Evolutionary conservation across 2,797 vertebrate species (phyloP).

Genomic region (Pangasius larnaudii): DNA sequence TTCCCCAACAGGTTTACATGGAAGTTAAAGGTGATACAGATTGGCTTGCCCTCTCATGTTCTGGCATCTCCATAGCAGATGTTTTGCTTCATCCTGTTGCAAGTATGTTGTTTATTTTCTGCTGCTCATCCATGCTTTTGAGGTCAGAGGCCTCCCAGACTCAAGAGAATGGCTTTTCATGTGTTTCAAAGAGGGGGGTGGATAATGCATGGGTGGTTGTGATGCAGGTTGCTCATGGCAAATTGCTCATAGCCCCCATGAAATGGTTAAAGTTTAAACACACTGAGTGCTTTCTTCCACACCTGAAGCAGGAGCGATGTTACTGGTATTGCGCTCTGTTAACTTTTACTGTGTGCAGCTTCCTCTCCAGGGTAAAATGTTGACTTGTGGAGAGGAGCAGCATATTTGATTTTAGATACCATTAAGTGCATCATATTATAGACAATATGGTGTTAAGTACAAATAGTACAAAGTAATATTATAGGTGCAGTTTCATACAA

Average conservation of each 20-base stretch:
- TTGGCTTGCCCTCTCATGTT: slow-evolving; percentile 61
- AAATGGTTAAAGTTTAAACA: slow-evolving; percentile 76
- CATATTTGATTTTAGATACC: too few relatives aligned
- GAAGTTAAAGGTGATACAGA: slow-evolving; percentile 67
- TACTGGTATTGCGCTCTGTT: slow-evolving; percentile 22
- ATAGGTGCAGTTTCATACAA: neutral
- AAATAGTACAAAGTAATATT: neutral
- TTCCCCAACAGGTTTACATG: slow-evolving; percentile 61
- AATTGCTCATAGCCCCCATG: slow-evolving; percentile 57
- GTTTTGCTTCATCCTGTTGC: slow-evolving; percentile 72
- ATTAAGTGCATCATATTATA: neutral
- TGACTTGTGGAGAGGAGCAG: neutral
- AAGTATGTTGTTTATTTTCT: slow-evolving; percentile 73
- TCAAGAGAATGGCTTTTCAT: slow-evolving; percentile 69
- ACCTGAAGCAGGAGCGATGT: slow-evolving; percentile 54
- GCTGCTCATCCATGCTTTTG: slow-evolving; percentile 68
- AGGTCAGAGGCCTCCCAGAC: slow-evolving; percentile 77
- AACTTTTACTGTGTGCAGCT: slow-evolving; percentile 38
- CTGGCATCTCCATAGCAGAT: slow-evolving; percentile 72
- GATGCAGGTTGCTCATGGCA: slow-evolving; percentile 64
- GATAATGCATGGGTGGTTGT: slow-evolving; percentile 70
- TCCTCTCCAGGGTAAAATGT: slow-evolving; percentile 15
- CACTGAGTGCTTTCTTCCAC: slow-evolving; percentile 69
- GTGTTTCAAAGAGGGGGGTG: slow-evolving; percentile 69
- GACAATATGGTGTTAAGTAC: neutral